Conservation (phyloP, 2,888 invertebrate species). For the Eupeodes latifasciatus region DNA sequence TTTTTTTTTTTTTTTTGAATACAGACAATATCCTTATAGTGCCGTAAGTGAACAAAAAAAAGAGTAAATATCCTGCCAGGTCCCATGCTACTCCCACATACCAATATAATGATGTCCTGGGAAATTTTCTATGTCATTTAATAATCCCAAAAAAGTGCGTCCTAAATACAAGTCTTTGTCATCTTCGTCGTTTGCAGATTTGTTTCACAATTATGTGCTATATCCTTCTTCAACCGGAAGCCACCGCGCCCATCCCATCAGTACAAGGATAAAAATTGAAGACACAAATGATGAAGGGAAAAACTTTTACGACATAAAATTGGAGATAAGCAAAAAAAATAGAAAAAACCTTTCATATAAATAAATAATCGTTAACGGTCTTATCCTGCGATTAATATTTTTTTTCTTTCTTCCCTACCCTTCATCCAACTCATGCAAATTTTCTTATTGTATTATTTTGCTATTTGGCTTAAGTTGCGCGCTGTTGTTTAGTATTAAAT, state of each 20-base stretch:
- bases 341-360: not conserved
- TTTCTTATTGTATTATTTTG: not conserved
- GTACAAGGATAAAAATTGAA: constrained; percentile 1
- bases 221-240: constrained; percentile 6
- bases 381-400: constrained; percentile 8
- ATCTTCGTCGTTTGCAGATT: not conserved
- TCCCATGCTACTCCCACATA: not conserved
- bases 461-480: not conserved
- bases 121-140: constrained; percentile 28
- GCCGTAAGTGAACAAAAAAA: not conserved
- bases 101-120: constrained; percentile 5
- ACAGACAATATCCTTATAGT: not conserved
- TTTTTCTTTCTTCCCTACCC: not conserved
- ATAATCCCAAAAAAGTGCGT: constrained; percentile 31
- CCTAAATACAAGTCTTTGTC: constrained; percentile 3
- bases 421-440: too few species aligned
- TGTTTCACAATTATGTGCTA: constrained; percentile 17
- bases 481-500: constrained; percentile 14
- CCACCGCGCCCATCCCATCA: not conserved
- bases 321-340: constrained; percentile 14
- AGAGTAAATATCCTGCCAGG: not conserved
- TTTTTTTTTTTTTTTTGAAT: not conserved
- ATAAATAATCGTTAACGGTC: constrained; percentile 11
- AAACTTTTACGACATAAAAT: constrained; percentile 36
- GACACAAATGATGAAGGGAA: constrained; percentile 18